Evolutionary conservation across 2,113 vertebrate genomes (phyloP).

Genomic region (Cryptomyrus ogoouensis): DNA sequence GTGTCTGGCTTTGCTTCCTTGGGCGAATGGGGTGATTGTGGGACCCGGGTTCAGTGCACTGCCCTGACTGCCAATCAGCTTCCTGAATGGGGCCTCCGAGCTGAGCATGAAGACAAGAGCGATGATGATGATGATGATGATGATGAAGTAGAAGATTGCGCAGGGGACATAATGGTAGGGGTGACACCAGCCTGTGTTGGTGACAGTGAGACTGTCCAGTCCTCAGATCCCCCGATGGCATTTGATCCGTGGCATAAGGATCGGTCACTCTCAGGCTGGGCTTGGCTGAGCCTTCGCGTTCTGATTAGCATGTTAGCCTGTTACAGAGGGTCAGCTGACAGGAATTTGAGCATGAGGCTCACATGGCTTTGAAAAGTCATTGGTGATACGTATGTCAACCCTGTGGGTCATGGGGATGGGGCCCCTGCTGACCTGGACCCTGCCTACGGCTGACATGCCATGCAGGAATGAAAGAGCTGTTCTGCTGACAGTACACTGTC

Average conservation of each 20-base stretch:
- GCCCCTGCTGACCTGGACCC: not conserved
- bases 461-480: not conserved
- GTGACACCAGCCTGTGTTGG: not conserved
- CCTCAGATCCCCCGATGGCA: not conserved
- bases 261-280: not conserved
- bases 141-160: not conserved
- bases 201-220: not conserved
- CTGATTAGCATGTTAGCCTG: not conserved
- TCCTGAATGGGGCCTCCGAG: not conserved
- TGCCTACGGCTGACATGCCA: not conserved
- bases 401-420: not conserved
- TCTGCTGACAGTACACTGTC: no score
- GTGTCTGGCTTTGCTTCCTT: constrained; percentile 37
- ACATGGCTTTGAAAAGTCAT: not conserved
- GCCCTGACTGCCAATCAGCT: not conserved
- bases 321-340: not conserved
- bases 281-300: not conserved
- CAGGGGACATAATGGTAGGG: not conserved
- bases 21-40: constrained; percentile 5
- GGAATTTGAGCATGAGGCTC: not conserved
- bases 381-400: not conserved
- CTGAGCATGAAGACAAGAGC: not conserved
- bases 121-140: not conserved
- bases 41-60: not conserved
- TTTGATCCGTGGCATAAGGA: not conserved